phyloP scores from a whole-genome alignment of 1,140 invertebrate genomes.

The Chlorops oryzae region DNA sequence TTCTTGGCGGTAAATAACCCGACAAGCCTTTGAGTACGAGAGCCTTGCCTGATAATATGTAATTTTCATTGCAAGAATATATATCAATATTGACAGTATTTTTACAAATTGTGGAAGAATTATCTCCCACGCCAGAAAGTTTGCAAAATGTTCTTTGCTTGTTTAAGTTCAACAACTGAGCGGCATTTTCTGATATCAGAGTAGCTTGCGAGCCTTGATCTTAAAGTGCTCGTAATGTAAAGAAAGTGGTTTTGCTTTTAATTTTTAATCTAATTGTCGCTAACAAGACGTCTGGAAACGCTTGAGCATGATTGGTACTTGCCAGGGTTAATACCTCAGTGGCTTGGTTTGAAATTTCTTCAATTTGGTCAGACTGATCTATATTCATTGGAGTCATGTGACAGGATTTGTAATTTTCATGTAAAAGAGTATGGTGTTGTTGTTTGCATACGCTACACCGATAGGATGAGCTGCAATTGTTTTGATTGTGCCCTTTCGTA shows the following conservation, averaged over 20 bases:
- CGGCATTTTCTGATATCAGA: not conserved
- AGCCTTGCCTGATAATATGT: not conserved
- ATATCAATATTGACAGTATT: not conserved
- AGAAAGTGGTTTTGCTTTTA: not conserved
- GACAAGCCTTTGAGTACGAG: not conserved
- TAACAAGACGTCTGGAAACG: not conserved
- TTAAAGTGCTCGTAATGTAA: not conserved
- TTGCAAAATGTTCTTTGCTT: not conserved
- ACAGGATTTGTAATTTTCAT: not conserved
- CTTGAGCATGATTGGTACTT: not conserved
- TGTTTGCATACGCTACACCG: constrained; percentile 5
- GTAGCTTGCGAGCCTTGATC: constrained; percentile 8
- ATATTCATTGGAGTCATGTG: not conserved
- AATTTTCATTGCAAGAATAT: not conserved
- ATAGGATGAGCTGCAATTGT: not conserved
- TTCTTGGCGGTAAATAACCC: too few species aligned
- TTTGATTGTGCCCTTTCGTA: not conserved
- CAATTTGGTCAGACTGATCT: too few species aligned
- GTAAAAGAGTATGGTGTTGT: not conserved
- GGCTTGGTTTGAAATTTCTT: too few species aligned
- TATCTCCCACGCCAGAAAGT: not conserved
- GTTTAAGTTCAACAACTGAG: constrained; percentile 1
- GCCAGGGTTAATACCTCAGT: too few species aligned
- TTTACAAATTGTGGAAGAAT: not conserved
- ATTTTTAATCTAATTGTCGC: constrained; percentile 6